Percentiles rank a stretch among this genome's conserved stretches.
Evolutionary conservation across 1,140 invertebrate genomes (phyloP).

Genomic region (Ooceraea biroi): DNA sequence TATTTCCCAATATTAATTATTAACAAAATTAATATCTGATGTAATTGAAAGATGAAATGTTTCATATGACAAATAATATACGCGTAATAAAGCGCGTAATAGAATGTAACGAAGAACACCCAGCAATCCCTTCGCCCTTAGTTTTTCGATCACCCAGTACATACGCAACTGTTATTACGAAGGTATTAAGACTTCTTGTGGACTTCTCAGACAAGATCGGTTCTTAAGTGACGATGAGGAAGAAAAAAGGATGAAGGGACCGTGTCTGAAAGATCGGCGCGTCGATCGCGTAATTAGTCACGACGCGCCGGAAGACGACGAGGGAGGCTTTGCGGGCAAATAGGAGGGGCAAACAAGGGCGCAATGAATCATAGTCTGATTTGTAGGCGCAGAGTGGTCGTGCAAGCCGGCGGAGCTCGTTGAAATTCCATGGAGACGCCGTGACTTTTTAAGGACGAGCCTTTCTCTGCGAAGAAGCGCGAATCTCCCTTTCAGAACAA

Average conservation of each 20-base stretch:
- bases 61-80: not conserved
- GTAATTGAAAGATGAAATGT: not conserved
- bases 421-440: slow-evolving; percentile 58
- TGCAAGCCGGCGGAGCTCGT: slow-evolving; percentile 40
- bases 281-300: slow-evolving; percentile 71
- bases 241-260: slow-evolving; percentile 32
- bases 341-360: slow-evolving; percentile 53
- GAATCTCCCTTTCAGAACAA: slow-evolving; percentile 21
- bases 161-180: slow-evolving; percentile 7
- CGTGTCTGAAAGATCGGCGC: slow-evolving; percentile 61
- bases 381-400: slow-evolving; percentile 65
- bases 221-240: slow-evolving; percentile 35
- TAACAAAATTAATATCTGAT: too few species aligned
- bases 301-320: slow-evolving; percentile 29
- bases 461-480: slow-evolving; percentile 19
- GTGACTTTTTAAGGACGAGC: slow-evolving; percentile 61
- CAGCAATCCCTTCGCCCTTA: not conserved
- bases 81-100: not conserved
- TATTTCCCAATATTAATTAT: too few species aligned
- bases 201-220: slow-evolving; percentile 26
- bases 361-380: slow-evolving; percentile 66
- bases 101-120: not conserved
- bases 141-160: slow-evolving; percentile 16
- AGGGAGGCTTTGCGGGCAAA: slow-evolving; percentile 20
- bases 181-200: slow-evolving; percentile 39